Conservation (phyloP, 2,888 invertebrate species). For the Podotricha telesiphe region DNA sequence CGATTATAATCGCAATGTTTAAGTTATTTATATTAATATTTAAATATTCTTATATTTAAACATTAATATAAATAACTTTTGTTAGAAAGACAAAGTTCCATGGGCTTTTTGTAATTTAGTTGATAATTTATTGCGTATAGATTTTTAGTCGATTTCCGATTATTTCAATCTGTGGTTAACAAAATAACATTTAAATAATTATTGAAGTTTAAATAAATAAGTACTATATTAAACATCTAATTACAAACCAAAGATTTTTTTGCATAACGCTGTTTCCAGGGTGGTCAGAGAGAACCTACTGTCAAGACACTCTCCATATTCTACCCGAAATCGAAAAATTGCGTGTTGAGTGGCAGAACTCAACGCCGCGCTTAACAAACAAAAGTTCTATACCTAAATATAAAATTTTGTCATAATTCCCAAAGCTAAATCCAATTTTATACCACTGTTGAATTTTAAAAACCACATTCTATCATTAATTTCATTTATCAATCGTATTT, state of each 20-base stretch:
- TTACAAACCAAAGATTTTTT: too few species aligned
- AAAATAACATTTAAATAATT: slow-evolving; percentile 4
- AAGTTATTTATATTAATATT: too few species aligned
- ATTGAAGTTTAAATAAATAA: slow-evolving; percentile 28
- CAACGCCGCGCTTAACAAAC: too few species aligned
- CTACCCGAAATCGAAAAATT: too few species aligned
- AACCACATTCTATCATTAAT: neutral
- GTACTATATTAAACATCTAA: slow-evolving; percentile 22
- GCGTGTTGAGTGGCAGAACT: too few species aligned
- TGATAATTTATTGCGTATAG: neutral
- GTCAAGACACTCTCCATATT: too few species aligned
- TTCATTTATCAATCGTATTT: neutral
- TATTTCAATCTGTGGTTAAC: neutral
- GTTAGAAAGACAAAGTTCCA: neutral
- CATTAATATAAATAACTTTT: too few species aligned
- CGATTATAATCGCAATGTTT: too few species aligned
- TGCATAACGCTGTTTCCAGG: too few species aligned
- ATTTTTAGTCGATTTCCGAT: neutral
- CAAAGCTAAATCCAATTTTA: neutral
- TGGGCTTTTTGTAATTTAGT: neutral
- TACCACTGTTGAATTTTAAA: neutral
- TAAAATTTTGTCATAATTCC: neutral
- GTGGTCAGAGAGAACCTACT: too few species aligned
- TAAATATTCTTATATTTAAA: too few species aligned
- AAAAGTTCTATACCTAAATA: slow-evolving; percentile 9